Percentiles rank a stretch among this genome's conserved stretches.
Conservation (phyloP, 92 coral and sea anemone species). For the Metridium senile region DNA sequence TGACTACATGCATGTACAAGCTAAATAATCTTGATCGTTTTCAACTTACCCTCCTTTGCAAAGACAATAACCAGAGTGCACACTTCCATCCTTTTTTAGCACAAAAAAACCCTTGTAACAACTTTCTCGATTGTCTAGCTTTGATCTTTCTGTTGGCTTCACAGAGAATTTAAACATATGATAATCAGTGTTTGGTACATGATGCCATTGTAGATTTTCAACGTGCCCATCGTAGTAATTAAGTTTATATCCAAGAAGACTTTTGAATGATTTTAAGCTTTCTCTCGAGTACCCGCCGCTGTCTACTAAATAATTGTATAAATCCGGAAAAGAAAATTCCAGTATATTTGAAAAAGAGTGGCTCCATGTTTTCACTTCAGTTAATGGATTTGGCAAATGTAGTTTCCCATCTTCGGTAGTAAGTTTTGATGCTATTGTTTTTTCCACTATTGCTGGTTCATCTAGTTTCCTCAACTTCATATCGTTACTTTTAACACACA, state of each 20-base stretch:
- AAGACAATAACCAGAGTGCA: slow-evolving; percentile 45
- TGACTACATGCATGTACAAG: too few species aligned
- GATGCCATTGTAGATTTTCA: slow-evolving; percentile 35
- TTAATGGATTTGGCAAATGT: not conserved
- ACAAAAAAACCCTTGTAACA: slow-evolving; percentile 49
- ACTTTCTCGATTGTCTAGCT: slow-evolving; percentile 46
- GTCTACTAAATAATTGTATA: slow-evolving; percentile 35
- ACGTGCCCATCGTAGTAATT: slow-evolving; percentile 58
- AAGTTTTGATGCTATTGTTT: not conserved
- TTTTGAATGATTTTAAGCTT: slow-evolving; percentile 46
- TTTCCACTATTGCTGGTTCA: not conserved
- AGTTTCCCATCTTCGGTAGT: not conserved
- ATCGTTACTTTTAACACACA: not conserved
- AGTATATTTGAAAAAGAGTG: not conserved
- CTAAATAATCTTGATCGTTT: not conserved
- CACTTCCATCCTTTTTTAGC: slow-evolving; percentile 40
- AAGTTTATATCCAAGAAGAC: slow-evolving; percentile 41
- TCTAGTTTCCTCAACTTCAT: not conserved
- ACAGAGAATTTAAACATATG: slow-evolving; percentile 52
- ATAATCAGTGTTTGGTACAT: slow-evolving; percentile 9
- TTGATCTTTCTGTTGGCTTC: slow-evolving; percentile 54
- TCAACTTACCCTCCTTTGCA: slow-evolving; percentile 48
- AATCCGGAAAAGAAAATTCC: slow-evolving; percentile 1
- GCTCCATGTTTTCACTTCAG: not conserved
- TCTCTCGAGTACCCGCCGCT: slow-evolving; percentile 48